phyloP scores from a whole-genome alignment of 2,797 vertebrate species.

The Triplophysa bombifrons region DNA sequence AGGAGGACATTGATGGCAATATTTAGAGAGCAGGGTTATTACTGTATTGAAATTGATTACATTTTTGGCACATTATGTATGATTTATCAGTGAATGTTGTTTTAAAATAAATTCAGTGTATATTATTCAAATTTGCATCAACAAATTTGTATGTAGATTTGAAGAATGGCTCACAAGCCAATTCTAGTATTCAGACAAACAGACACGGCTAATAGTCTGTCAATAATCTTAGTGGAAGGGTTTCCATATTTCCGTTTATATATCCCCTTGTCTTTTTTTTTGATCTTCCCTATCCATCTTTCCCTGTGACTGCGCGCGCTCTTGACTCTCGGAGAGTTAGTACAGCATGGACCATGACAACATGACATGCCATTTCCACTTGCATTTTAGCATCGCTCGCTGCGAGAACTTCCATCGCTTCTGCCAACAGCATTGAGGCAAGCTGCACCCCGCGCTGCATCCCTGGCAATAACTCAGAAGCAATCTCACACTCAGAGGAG shows the following conservation, averaged over 20 bases:
- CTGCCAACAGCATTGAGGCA: slow-evolving; percentile 78
- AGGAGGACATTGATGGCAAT: not conserved
- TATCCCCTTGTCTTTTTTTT: slow-evolving; percentile 3
- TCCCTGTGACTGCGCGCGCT: slow-evolving; percentile 67
- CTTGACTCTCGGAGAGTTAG: slow-evolving; percentile 72
- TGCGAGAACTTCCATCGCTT: slow-evolving; percentile 80
- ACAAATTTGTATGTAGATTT: too few relatives aligned
- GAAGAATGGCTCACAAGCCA: not conserved
- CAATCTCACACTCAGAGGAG: slow-evolving; percentile 68
- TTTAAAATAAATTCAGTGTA: too few relatives aligned
- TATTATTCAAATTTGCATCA: too few relatives aligned
- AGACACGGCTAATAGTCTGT: not conserved
- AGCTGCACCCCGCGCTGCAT: slow-evolving; percentile 70
- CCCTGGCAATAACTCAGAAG: slow-evolving; percentile 74
- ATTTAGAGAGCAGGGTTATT: not conserved
- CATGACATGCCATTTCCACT: slow-evolving; percentile 82
- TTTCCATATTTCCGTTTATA: not conserved
- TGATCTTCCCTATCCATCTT: slow-evolving; percentile 25
- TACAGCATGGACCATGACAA: slow-evolving; percentile 78
- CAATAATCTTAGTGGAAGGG: not conserved
- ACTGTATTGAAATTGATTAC: not conserved
- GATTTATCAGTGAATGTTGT: too few relatives aligned
- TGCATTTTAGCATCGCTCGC: slow-evolving; percentile 78
- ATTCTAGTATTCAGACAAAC: not conserved
- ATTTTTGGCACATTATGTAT: too few relatives aligned